Conservation (phyloP, 2,888 invertebrate species). For the Caprella mutica region DNA sequence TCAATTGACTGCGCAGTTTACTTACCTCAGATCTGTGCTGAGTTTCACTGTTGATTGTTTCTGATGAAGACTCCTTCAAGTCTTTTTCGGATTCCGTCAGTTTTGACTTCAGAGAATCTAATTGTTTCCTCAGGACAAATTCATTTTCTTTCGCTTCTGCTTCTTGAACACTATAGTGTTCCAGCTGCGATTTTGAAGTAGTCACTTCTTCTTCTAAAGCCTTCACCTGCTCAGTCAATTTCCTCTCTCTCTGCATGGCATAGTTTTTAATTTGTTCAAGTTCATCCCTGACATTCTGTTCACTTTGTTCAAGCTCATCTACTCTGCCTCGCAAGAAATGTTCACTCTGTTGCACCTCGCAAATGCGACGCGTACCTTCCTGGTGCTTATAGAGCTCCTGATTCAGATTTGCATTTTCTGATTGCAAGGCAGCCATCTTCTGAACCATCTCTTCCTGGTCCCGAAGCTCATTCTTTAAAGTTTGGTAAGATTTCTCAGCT, state of each 20-base stretch:
- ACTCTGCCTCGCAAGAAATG: constrained; percentile 25
- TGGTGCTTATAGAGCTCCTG: constrained; percentile 27
- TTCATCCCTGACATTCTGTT: constrained; percentile 20
- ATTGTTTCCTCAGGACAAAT: constrained; percentile 15
- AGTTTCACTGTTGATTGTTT: constrained; percentile 28
- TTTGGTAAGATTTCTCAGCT: constrained; percentile 23
- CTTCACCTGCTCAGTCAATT: constrained; percentile 28
- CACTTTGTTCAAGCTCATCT: constrained; percentile 28
- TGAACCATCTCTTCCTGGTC: constrained; percentile 32
- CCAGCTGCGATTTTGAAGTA: constrained; percentile 20
- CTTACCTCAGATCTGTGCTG: constrained; percentile 30
- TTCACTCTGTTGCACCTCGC: constrained; percentile 28
- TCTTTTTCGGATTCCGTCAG: constrained; percentile 23
- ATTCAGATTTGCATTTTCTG: constrained; percentile 26
- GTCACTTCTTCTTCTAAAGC: constrained; percentile 26
- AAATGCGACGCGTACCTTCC: constrained; percentile 21
- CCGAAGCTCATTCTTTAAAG: constrained; percentile 19
- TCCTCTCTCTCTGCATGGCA: constrained; percentile 25
- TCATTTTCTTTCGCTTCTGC: constrained; percentile 19
- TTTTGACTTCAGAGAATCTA: constrained; percentile 20
- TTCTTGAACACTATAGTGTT: constrained; percentile 12
- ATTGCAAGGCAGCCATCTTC: constrained; percentile 21
- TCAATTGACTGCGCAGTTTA: constrained; percentile 28
- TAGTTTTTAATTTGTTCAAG: constrained; percentile 22
- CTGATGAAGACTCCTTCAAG: constrained; percentile 25